Evolutionary conservation across 2,113 vertebrate species (phyloP).

Genomic region (Pachyramphus minor): DNA sequence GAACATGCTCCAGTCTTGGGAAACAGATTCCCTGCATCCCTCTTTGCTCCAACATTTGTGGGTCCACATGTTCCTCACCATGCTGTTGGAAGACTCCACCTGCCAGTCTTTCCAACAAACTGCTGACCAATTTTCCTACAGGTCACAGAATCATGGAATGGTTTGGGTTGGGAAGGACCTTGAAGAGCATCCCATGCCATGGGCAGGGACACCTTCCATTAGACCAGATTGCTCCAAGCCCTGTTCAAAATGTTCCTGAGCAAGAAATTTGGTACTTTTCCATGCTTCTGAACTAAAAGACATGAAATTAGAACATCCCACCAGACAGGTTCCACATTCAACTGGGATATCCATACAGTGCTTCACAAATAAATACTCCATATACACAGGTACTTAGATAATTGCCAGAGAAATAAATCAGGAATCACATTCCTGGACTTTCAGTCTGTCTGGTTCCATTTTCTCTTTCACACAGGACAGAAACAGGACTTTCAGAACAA

Average conservation of each 20-base stretch:
- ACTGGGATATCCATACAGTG: background rate
- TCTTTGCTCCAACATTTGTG: background rate
- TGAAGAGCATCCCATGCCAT: background rate
- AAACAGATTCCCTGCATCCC: background rate
- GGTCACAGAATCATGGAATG: background rate
- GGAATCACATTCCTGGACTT: background rate
- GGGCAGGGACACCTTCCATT: background rate
- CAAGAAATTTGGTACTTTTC: background rate
- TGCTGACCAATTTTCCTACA: background rate
- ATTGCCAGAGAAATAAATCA: background rate
- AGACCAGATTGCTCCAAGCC: background rate
- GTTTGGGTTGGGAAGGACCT: background rate
- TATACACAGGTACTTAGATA: background rate
- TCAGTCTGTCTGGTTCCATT: background rate
- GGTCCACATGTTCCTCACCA: accelerated
- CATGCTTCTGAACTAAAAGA: background rate
- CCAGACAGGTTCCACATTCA: background rate
- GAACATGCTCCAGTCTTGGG: background rate
- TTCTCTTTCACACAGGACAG: background rate
- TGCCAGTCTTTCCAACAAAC: background rate
- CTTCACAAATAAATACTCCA: background rate
- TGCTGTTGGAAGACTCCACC: accelerated
- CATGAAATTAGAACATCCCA: accelerated
- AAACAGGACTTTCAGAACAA: background rate
- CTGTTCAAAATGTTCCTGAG: background rate